phyloP scores from a whole-genome alignment of 2,888 invertebrate genomes.

The Pollenia griseotomentosa region DNA sequence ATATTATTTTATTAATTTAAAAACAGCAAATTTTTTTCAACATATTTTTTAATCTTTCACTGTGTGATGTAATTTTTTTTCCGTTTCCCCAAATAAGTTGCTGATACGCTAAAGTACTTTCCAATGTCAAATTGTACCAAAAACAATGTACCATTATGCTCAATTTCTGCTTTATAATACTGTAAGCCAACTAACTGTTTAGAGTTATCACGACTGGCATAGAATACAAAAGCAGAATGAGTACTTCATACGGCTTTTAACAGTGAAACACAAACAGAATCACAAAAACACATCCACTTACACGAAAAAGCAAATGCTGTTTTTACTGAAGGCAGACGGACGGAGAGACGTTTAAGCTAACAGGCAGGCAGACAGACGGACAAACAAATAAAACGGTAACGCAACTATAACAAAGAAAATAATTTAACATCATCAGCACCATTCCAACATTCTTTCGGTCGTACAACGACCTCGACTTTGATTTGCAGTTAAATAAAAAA shows the following conservation, averaged over 20 bases:
- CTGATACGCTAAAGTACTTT: too few species aligned
- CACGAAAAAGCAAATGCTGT: conserved; percentile 33
- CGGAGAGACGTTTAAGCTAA: not conserved
- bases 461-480: conserved; percentile 84
- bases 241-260: conserved; percentile 52
- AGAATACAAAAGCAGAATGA: conserved; percentile 54
- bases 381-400: conserved; percentile 67
- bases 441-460: conserved; percentile 82
- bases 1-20: too few species aligned
- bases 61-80: too few species aligned
- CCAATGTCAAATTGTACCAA: too few species aligned
- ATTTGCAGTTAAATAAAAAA: conserved; percentile 79
- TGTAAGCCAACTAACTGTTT: conserved; percentile 67
- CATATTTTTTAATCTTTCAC: too few species aligned
- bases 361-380: conserved; percentile 7
- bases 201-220: conserved; percentile 63
- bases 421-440: conserved; percentile 74
- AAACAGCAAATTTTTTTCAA: too few species aligned
- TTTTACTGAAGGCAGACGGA: conserved; percentile 31
- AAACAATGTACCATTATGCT: not conserved
- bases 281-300: conserved; percentile 37
- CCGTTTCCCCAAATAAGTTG: too few species aligned
- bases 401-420: conserved; percentile 72
- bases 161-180: conserved; percentile 31
- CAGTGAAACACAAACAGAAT: conserved; percentile 37